phyloP scores from a whole-genome alignment of 2,113 vertebrate genomes.

The Corythaixoides concolor region DNA sequence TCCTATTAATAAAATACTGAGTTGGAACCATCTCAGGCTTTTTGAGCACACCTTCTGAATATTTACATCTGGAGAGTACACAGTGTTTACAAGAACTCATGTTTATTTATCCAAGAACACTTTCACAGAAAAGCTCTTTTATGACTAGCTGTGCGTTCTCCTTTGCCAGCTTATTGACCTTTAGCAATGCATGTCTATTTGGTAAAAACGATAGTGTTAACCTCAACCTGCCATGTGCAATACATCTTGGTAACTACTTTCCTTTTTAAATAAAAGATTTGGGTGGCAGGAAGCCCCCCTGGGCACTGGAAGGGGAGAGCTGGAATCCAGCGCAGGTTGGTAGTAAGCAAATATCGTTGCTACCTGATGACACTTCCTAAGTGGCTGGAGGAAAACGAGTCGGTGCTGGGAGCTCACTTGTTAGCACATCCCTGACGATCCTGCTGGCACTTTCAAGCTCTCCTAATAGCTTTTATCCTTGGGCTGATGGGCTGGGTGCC shows the following conservation, averaged over 20 bases:
- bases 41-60: constrained; percentile 58
- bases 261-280: background rate
- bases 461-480: background rate
- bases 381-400: background rate
- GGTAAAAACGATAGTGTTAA: background rate
- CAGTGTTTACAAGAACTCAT: constrained; percentile 55
- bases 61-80: constrained; percentile 57
- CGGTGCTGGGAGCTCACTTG: background rate
- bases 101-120: constrained; percentile 57
- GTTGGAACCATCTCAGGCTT: constrained; percentile 44
- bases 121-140: constrained; percentile 59
- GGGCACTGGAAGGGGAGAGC: background rate
- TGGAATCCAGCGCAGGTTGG: background rate
- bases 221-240: background rate
- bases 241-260: background rate
- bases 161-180: constrained; percentile 38
- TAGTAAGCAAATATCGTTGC: background rate
- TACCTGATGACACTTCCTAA: background rate
- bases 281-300: background rate
- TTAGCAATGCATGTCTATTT: constrained; percentile 4
- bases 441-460: background rate
- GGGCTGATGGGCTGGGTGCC: background rate
- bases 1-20: constrained; percentile 48
- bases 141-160: background rate
- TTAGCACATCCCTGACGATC: background rate